phyloP scores from a whole-genome alignment of 2,113 vertebrate species.

The Urocolius indicus region DNA sequence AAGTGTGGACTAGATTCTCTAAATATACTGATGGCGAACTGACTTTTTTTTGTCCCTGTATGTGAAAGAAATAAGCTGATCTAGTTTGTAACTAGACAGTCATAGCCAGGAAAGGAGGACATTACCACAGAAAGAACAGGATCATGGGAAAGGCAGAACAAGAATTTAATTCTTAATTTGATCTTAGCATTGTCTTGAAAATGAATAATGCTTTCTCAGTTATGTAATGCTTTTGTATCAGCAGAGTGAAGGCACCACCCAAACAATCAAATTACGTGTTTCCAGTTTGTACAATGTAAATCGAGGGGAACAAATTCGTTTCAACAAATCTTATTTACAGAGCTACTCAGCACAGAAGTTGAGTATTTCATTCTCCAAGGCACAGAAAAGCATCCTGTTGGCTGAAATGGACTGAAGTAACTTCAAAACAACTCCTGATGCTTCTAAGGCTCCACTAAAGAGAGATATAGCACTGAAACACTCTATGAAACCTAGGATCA shows the following conservation, averaged over 20 bases:
- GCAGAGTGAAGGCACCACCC: background rate
- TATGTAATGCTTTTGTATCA: background rate
- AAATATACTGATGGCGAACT: background rate
- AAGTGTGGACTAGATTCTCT: background rate
- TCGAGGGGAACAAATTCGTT: background rate
- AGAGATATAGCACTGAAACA: background rate
- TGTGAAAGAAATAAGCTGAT: background rate
- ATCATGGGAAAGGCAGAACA: background rate
- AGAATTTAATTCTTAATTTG: constrained; percentile 11
- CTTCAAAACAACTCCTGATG: background rate
- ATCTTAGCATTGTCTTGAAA: background rate
- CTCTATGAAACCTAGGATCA: background rate
- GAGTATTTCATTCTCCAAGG: background rate
- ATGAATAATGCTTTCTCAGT: background rate
- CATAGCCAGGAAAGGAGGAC: background rate
- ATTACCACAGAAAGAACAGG: background rate
- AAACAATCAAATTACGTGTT: background rate
- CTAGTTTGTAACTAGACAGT: background rate
- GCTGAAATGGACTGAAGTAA: background rate
- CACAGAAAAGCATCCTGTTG: background rate
- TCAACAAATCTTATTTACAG: background rate
- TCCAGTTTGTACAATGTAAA: background rate
- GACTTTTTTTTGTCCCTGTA: background rate
- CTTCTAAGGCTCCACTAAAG: background rate
- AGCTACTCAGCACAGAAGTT: background rate